phyloP scores from a whole-genome alignment of 2,113 vertebrate species.

The Centropus unirufus region DNA sequence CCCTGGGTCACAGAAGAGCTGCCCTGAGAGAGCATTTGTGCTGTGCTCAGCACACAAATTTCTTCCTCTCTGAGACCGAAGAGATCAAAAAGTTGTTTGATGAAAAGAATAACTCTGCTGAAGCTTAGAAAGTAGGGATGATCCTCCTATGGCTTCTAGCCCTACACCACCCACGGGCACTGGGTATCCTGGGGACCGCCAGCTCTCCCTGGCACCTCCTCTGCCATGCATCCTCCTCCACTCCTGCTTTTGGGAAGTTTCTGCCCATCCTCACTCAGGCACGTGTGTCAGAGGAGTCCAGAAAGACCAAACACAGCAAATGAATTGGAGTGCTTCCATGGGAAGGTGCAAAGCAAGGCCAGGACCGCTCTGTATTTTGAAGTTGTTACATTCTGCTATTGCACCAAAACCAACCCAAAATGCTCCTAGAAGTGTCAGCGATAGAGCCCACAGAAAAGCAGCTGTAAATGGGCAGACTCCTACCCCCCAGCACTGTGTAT shows the following conservation, averaged over 20 bases:
- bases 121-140: not conserved
- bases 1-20: rapidly evolving
- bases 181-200: not conserved
- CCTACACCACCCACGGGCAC: not conserved
- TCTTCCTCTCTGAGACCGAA: not conserved
- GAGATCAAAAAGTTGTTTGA: not conserved
- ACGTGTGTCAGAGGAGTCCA: not conserved
- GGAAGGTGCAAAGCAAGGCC: not conserved
- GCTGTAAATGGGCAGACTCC: not conserved
- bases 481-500: not conserved
- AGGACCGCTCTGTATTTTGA: rapidly evolving
- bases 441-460: not conserved
- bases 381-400: not conserved
- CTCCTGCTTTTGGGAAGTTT: not conserved
- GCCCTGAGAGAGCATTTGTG: not conserved
- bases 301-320: not conserved
- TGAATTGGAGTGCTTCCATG: not conserved
- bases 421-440: not conserved
- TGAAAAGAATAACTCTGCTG: not conserved
- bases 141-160: not conserved
- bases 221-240: not conserved
- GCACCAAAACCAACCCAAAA: not conserved
- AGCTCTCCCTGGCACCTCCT: not conserved
- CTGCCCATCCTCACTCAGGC: not conserved
- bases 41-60: not conserved